These are phyloP conservation scores for Hydractinia echinata DNA, from an alignment of 30 jellyfish, hydroid and myxozoan genomes.

Conservation along the genomic window DNA sequence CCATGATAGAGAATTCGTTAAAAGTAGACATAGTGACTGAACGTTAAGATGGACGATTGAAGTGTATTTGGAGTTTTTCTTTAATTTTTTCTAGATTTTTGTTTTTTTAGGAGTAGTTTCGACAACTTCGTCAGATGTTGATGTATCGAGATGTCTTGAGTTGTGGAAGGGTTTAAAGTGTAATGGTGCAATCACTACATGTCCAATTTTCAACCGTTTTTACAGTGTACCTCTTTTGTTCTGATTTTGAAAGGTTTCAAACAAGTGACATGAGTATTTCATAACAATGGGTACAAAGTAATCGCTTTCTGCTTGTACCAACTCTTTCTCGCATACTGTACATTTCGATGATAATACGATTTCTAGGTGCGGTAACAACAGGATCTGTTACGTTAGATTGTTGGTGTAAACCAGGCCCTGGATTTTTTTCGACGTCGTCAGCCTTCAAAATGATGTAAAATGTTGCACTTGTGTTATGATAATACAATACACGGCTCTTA, in stretches of 20 bases:
- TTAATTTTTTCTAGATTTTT: not conserved
- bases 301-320: not conserved
- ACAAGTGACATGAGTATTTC: not conserved
- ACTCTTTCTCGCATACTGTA: not conserved
- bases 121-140: not conserved
- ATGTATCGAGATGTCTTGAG: not conserved
- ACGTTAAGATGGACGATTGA: not conserved
- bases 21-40: no score
- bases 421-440: no score
- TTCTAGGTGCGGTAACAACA: no score
- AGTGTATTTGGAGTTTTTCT: not conserved
- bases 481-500: no score
- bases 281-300: not conserved
- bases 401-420: no score
- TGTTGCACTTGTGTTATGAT: no score
- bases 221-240: not conserved
- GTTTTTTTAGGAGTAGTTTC: not conserved
- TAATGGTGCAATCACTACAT: not conserved
- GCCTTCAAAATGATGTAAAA: no score
- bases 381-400: no score
- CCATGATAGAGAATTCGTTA: no score
- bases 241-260: not conserved
- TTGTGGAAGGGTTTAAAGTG: not conserved
- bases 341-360: not conserved
- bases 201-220: not conserved